phyloP scores from a whole-genome alignment of 2,113 vertebrate genomes.

The Jaculus jaculus region DNA sequence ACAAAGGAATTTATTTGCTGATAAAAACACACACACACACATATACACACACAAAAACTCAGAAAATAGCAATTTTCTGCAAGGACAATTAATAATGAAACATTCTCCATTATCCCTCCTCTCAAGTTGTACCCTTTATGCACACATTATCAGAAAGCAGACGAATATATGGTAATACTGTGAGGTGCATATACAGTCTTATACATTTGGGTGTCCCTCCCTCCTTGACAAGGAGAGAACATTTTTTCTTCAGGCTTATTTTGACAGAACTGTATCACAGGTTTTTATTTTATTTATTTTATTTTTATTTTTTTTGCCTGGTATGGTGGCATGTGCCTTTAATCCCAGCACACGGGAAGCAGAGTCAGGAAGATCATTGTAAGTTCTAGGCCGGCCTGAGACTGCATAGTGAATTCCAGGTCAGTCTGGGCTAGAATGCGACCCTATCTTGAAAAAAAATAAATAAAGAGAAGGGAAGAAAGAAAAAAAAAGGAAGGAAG shows the following conservation, averaged over 20 bases:
- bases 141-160: accelerated
- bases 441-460: too few relatives aligned
- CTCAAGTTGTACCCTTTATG: neutral
- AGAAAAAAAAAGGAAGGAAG: too few relatives aligned
- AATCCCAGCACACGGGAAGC: too few relatives aligned
- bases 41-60: constrained; percentile 22
- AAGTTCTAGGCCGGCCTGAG: too few relatives aligned
- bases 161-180: too few relatives aligned
- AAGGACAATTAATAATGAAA: neutral
- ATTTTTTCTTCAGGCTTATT: neutral
- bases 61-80: neutral
- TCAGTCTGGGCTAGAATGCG: too few relatives aligned
- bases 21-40: neutral
- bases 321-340: too few relatives aligned
- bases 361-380: too few relatives aligned
- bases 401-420: too few relatives aligned
- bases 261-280: neutral
- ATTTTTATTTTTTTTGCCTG: too few relatives aligned
- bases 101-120: neutral
- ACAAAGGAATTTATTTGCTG: constrained; percentile 67
- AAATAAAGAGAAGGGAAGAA: too few relatives aligned
- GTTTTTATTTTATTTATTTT: too few relatives aligned
- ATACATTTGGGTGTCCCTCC: neutral
- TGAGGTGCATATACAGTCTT: neutral
- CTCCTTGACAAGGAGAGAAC: neutral